phyloP scores from a whole-genome alignment of 2,888 invertebrate genomes.

The Plagiodera versicolora region DNA sequence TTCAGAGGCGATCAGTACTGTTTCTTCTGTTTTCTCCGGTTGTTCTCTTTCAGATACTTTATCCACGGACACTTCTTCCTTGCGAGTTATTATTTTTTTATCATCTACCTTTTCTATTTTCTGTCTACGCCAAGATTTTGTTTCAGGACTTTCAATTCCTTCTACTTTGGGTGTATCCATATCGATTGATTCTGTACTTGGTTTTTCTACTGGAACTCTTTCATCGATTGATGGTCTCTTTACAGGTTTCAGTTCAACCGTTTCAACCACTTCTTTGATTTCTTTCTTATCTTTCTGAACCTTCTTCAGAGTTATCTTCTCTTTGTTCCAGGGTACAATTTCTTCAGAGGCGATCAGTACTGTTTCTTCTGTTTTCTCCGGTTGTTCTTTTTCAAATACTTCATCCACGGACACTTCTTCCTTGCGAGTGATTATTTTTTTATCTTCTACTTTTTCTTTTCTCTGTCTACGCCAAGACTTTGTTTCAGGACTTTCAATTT shows the following conservation, averaged over 20 bases:
- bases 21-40: slow-evolving; percentile 26
- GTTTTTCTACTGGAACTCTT: background rate
- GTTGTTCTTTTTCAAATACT: slow-evolving; percentile 25
- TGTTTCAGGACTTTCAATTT: slow-evolving; percentile 17
- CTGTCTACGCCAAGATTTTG: slow-evolving; percentile 16
- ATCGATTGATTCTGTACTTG: slow-evolving; percentile 24
- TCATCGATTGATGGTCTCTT: slow-evolving; percentile 12
- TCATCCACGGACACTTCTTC: no score
- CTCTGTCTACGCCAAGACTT: slow-evolving; percentile 20
- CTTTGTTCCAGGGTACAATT: slow-evolving; percentile 63
- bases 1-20: slow-evolving; percentile 23
- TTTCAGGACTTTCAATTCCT: slow-evolving; percentile 18
- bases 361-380: slow-evolving; percentile 28
- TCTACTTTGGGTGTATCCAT: background rate
- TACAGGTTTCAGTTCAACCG: slow-evolving; percentile 35
- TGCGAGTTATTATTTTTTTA: slow-evolving; percentile 42
- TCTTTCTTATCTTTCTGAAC: slow-evolving; percentile 51
- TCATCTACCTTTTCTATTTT: slow-evolving; percentile 36
- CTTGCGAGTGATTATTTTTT: no score
- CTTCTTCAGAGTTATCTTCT: slow-evolving; percentile 59
- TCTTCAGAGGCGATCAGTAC: slow-evolving; percentile 46
- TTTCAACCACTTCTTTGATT: slow-evolving; percentile 33
- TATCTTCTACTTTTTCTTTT: no score
- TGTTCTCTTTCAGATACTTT: slow-evolving; percentile 7
- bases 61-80: no score